Base-by-base conservation (phyloP, 2,797 vertebrate genomes). In the Miichthys miiuy region DNA sequence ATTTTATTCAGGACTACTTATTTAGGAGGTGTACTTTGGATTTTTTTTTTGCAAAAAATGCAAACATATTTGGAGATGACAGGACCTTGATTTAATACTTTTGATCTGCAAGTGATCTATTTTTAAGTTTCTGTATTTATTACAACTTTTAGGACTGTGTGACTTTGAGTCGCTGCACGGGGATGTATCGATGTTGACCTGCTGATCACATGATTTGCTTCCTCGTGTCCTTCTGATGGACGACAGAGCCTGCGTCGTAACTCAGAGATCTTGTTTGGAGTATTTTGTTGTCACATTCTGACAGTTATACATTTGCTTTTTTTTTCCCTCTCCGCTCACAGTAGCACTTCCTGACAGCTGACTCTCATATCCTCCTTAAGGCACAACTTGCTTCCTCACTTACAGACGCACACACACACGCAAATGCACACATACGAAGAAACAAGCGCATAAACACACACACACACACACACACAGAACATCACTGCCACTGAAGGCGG, bases 361-460 rank as follows among this genome's bases (percentile, higher is more conserved):
- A 87, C 77, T 95, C 86, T 95, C 94, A 86, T 91, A 95, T 95
- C 94, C 91, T 88, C 84, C 80, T 88, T 68, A 34, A 70, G 57
- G 30, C 64, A 56, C 17, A 25, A 61, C 77, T 77, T 88, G 76
- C 91, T 93, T 93, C 91, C 92, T 88, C 82, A 68, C 74, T 69
- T 11, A 65, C 38, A 30, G 3, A 67, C 34, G 42, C 64, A 50
- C 44, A 21, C 25, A 51, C 46, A 34, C 38, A 47, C 23, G 18
- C 46, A 75, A 48, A 76, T 13, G 11, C 56, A 16, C 46, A 41
- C 10, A 44, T 10, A 3, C 14, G 38, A 57, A 66, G 10, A 50
- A 51, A 58, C 9, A 27, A 64, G 25, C 20, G 55, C 6, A 7
- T n/a, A 64, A 41, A 56, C 34, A 66, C 27, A 20, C 27, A 18